phyloP scores from a whole-genome alignment of 2,113 vertebrate genomes.

The Lepidothrix coronata region DNA sequence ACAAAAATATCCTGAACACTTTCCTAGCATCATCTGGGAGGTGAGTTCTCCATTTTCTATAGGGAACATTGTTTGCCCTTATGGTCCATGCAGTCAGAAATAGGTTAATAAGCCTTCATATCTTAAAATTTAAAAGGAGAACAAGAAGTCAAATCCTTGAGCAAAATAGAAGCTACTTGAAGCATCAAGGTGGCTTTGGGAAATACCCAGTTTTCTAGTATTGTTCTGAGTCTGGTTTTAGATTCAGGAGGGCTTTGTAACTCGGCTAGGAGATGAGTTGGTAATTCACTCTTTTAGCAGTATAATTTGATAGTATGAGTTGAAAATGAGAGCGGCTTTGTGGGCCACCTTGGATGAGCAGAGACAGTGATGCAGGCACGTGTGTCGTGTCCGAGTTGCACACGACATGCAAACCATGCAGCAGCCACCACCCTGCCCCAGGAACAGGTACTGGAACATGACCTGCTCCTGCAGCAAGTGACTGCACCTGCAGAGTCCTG shows the following conservation, averaged over 20 bases:
- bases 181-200: background rate
- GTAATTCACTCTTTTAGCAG: background rate
- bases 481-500: background rate
- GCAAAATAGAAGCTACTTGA: background rate
- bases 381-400: accelerated
- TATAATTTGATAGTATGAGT: background rate
- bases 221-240: background rate
- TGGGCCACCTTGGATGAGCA: background rate
- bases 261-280: background rate
- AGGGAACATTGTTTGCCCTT: background rate
- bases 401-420: accelerated
- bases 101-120: background rate
- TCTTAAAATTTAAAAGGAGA: background rate
- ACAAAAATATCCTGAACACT: background rate
- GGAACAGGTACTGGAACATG: background rate
- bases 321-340: background rate
- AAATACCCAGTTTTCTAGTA: background rate
- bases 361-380: background rate
- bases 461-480: background rate
- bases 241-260: background rate
- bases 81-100: background rate
- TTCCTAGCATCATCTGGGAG: background rate
- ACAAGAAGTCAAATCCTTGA: background rate
- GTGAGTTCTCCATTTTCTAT: background rate
- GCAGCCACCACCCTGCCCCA: accelerated